Conservation (phyloP, 2,797 vertebrate species). For the Lagodon rhomboides region DNA sequence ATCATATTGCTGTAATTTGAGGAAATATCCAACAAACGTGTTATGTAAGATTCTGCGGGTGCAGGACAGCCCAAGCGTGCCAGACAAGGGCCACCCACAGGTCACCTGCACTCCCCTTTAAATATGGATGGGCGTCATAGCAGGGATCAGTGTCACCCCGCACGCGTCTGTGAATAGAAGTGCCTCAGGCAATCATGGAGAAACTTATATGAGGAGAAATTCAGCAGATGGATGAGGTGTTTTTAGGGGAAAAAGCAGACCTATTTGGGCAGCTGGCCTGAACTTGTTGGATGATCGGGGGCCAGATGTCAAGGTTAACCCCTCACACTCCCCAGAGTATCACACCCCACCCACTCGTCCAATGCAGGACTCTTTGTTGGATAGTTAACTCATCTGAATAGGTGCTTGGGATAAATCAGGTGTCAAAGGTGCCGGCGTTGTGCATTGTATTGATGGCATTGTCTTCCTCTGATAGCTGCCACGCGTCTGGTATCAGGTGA, state of each 20-base stretch:
- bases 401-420: constrained; percentile 81
- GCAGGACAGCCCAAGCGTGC: constrained; percentile 46
- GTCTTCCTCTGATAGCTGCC: constrained; percentile 84
- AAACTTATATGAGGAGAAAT: constrained; percentile 77
- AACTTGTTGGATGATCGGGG: constrained; percentile 70
- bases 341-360: constrained; percentile 51
- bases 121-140: constrained; percentile 87
- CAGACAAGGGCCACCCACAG: constrained; percentile 71
- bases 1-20: constrained; percentile 85
- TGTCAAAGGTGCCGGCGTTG: constrained; percentile 78
- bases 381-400: constrained; percentile 77
- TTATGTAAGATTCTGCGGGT: constrained; percentile 56
- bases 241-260: constrained; percentile 74
- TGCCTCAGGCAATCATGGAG: constrained; percentile 71
- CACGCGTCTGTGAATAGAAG: constrained; percentile 79
- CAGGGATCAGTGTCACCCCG: constrained; percentile 76
- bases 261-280: constrained; percentile 76
- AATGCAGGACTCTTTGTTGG: constrained; percentile 62
- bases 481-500: constrained; percentile 84
- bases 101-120: constrained; percentile 82
- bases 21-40: constrained; percentile 78
- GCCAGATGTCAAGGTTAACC: constrained; percentile 83
- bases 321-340: constrained; percentile 57
- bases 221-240: constrained; percentile 84
- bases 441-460: constrained; percentile 77